Base-by-base conservation (phyloP, 2,797 vertebrate species). In the Rallus crepitans region DNA sequence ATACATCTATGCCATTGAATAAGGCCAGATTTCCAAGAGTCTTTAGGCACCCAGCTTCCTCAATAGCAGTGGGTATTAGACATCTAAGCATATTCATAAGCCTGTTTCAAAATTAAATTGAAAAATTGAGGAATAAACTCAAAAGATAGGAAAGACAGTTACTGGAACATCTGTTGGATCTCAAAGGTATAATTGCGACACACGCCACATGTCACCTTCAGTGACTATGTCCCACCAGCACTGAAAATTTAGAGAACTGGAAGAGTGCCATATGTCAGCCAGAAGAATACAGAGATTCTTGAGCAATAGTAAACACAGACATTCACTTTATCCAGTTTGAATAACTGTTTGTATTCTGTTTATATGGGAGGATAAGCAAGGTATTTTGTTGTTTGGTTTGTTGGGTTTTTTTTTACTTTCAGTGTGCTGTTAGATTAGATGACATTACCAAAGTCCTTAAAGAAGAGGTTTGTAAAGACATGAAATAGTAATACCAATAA, bases 211-310 rank as follows among this genome's bases (percentile, higher is more conserved):
- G 93, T 97, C 93, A 97, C 79, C 80, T 96, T 95, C 94, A 95
- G 77, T 96, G 91, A 94, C 70, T 96, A 35, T 95, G 69, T 97
- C 93, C 82, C 96, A 96, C 91, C 27, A 96, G 89, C 77, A 87
- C 40, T 91, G 69, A 90, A 97, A 98, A 98, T 98, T 96, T 97
- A 96, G 91, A 98, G 89, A 97, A 95, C 56, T 93, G 78, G 73
- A 97, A 97, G 78, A 89, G 66, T 68, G 39, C 91, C 96, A 95
- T 97, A 97, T 96, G 88, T 94, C 91, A 96, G 30, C 50, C 63
- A 56, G 90, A 92, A 92, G 50, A 95, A 73, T 93, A 60, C 68
- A 88, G 45, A 80, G 24, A 84, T 15, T 79, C 60, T 88, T 92
- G 30, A 81, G 39, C 35, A 95, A 55, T 93, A 95, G 94, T 92